phyloP scores from a whole-genome alignment of 1,140 invertebrate genomes.

The Bombyx mori region DNA sequence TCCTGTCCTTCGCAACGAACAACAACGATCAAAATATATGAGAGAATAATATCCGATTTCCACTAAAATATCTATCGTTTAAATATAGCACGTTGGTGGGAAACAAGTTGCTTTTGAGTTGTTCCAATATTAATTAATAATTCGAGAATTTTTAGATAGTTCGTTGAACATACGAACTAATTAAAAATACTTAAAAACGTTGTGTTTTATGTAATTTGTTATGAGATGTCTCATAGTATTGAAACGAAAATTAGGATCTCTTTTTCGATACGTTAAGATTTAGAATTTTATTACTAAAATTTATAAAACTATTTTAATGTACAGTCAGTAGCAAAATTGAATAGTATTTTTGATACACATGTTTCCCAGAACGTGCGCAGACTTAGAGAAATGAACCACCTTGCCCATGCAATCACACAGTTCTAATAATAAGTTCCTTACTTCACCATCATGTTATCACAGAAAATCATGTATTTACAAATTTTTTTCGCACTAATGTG shows the following conservation, averaged over 20 bases:
- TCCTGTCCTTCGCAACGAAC: constrained; percentile 38
- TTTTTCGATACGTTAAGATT: no score
- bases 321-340: neutral
- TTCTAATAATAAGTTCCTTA: constrained; percentile 66
- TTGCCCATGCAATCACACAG: constrained; percentile 70
- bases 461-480: constrained; percentile 74
- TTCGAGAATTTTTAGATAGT: neutral
- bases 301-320: no score
- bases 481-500: constrained; percentile 64
- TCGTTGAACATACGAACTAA: no score
- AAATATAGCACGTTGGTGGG: constrained; percentile 20
- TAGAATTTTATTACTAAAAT: no score
- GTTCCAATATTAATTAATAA: neutral
- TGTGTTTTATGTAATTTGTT: no score
- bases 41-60: constrained; percentile 30
- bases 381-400: constrained; percentile 57
- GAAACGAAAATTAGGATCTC: no score
- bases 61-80: constrained; percentile 28
- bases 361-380: constrained; percentile 39
- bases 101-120: constrained; percentile 5
- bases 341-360: neutral
- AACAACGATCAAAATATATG: constrained; percentile 41
- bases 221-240: no score
- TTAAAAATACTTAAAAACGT: no score
- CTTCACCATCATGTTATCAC: constrained; percentile 70